Evolutionary conservation across 2,113 vertebrate genomes (phyloP).

Genomic region (Heteronetta atricapilla): DNA sequence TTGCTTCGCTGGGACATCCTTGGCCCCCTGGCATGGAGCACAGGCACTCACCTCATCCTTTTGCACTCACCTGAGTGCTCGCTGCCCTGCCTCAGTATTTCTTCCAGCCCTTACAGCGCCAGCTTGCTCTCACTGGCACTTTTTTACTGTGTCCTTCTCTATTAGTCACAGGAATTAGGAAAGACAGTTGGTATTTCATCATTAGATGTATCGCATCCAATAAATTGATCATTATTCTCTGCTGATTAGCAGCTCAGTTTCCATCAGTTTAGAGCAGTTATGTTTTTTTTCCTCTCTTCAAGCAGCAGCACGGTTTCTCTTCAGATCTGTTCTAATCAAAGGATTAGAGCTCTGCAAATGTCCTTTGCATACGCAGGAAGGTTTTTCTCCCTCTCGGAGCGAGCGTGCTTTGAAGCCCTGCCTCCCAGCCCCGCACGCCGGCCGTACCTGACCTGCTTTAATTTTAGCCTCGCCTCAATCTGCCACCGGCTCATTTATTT

Average conservation of each 20-base stretch:
- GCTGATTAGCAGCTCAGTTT: constrained; percentile 30
- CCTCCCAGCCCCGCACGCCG: not conserved
- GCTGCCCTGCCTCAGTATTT: not conserved
- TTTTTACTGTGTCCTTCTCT: not conserved
- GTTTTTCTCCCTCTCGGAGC: not conserved
- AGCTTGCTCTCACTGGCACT: not conserved
- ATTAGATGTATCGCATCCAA: constrained; percentile 20
- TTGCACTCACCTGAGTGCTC: not conserved
- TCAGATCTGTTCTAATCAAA: constrained; percentile 55
- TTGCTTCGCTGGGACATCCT: no score
- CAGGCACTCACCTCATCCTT: not conserved
- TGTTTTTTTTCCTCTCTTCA: not conserved
- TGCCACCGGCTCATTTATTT: constrained; percentile 15
- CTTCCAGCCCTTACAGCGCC: not conserved
- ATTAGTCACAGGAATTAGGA: constrained; percentile 20
- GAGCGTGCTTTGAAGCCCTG: not conserved
- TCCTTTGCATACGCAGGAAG: constrained; percentile 17
- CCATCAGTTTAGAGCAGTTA: not conserved
- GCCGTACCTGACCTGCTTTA: constrained; percentile 42
- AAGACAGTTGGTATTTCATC: constrained; percentile 42
- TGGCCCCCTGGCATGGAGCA: no score
- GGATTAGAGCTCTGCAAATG: constrained; percentile 30
- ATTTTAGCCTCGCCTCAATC: constrained; percentile 10
- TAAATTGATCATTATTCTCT: constrained; percentile 51
- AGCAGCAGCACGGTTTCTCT: constrained; percentile 19